A percentile compares a stretch with the other conserved stretches of the same genome.
Conservation (phyloP, 2,888 invertebrate genomes). For the Arge pagana region DNA sequence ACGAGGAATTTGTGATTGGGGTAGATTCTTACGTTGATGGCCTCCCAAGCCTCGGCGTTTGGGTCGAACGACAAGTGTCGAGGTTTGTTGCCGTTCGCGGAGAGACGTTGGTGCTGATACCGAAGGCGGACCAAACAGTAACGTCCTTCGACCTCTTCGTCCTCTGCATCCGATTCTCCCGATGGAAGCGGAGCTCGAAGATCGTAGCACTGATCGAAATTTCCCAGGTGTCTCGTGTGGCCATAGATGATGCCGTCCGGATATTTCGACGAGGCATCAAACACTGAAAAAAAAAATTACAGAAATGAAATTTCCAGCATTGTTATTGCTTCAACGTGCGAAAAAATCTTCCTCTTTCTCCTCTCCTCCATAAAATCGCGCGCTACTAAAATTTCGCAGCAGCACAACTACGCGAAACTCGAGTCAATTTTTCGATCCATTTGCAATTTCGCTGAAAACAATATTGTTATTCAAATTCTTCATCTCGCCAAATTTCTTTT, state of each 20-base stretch:
- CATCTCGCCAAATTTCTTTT: too few relatives aligned
- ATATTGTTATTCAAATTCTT: too few relatives aligned
- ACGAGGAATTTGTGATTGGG: not conserved
- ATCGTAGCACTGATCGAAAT: constrained; percentile 46
- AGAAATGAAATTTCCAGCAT: too few relatives aligned
- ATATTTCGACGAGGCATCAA: constrained; percentile 45
- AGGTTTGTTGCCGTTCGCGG: constrained; percentile 22
- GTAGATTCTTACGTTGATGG: constrained; percentile 36
- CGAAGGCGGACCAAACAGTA: constrained; percentile 43
- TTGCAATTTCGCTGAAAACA: too few relatives aligned
- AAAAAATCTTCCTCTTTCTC: not conserved
- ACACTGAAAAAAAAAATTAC: constrained; percentile 43
- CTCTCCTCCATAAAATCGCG: too few relatives aligned
- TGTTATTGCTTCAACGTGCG: not conserved
- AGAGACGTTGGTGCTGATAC: constrained; percentile 34
- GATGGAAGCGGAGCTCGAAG: constrained; percentile 30
- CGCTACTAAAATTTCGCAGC: too few relatives aligned
- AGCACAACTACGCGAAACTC: too few relatives aligned
- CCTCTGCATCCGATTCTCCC: not conserved
- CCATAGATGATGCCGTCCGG: constrained; percentile 46
- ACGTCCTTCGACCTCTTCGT: constrained; percentile 34
- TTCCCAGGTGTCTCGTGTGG: constrained; percentile 44
- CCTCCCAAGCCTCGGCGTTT: constrained; percentile 44
- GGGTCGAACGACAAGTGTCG: constrained; percentile 39
- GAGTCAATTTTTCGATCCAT: too few relatives aligned